Conservation (phyloP, 92 coral and sea anemone genomes). For the Meandrina meandrites region DNA sequence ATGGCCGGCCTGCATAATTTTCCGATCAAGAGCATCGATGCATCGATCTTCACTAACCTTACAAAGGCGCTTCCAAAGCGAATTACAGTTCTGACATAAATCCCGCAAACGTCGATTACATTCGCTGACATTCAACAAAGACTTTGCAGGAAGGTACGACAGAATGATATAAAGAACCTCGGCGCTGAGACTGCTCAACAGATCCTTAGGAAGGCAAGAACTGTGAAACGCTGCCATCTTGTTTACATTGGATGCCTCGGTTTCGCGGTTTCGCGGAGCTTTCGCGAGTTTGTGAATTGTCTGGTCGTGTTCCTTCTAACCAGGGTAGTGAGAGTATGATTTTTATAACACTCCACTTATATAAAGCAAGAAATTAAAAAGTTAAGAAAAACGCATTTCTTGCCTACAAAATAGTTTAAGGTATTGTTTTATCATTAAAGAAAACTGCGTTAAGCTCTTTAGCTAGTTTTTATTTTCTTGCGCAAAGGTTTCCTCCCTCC, state of each 20-base stretch:
- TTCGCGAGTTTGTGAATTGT: not conserved
- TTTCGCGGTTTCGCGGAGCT: constrained; percentile 1
- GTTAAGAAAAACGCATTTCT: not conserved
- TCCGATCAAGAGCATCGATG: not conserved
- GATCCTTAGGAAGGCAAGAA: constrained; percentile 24
- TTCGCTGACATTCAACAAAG: constrained; percentile 76
- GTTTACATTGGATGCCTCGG: constrained; percentile 37
- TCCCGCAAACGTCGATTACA: constrained; percentile 71
- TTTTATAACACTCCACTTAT: not conserved
- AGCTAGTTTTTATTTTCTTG: not conserved
- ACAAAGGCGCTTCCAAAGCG: constrained; percentile 77
- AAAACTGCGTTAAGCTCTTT: not conserved
- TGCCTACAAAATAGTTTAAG: no score
- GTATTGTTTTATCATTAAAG: not conserved
- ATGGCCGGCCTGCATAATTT: not conserved
- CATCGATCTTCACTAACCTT: constrained; percentile 64
- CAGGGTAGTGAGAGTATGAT: not conserved
- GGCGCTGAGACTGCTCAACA: constrained; percentile 65
- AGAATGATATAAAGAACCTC: constrained; percentile 69
- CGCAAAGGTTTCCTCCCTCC: not conserved
- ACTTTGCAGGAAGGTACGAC: constrained; percentile 73
- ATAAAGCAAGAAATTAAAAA: not conserved
- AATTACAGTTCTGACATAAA: constrained; percentile 60
- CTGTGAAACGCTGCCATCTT: constrained; percentile 44
- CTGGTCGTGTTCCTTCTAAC: not conserved